Percentiles rank a stretch among this genome's conserved stretches.
These are phyloP conservation scores for Ochropacha duplaris DNA, from an alignment of 2,888 invertebrate genomes.

Conservation along the genomic window DNA sequence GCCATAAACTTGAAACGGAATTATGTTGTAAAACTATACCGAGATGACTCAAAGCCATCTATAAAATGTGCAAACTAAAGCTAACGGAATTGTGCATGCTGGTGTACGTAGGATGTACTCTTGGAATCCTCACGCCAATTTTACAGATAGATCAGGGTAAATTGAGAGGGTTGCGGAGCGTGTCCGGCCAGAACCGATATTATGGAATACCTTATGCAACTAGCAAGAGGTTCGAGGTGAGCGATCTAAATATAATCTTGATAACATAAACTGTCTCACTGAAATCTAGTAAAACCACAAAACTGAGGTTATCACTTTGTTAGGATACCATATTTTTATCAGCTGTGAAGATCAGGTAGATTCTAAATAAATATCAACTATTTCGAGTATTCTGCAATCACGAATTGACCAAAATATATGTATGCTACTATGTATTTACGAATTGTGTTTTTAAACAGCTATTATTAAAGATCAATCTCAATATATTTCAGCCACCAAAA, in stretches of 20 bases:
- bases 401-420: too few relatives aligned
- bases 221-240: constrained; percentile 64
- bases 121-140: constrained; percentile 45
- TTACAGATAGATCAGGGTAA: constrained; percentile 56
- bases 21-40: not conserved
- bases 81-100: constrained; percentile 8
- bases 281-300: too few relatives aligned
- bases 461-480: not conserved
- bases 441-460: too few relatives aligned
- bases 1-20: not conserved
- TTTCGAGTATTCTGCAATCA: too few relatives aligned
- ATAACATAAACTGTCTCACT: too few relatives aligned
- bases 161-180: constrained; percentile 54
- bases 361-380: not conserved
- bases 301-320: too few relatives aligned
- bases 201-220: constrained; percentile 70
- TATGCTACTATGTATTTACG: too few relatives aligned
- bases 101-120: constrained; percentile 12
- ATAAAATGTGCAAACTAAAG: constrained; percentile 2
- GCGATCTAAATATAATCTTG: too few relatives aligned
- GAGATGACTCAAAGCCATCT: not conserved
- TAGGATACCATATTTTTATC: too few relatives aligned
- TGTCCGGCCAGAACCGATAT: constrained; percentile 60
- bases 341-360: not conserved
- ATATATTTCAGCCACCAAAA: constrained; percentile 52